A percentile compares a stretch with the other conserved stretches of the same genome.
Conservation (phyloP, 2,888 invertebrate species). For the Oligia latruncula region DNA sequence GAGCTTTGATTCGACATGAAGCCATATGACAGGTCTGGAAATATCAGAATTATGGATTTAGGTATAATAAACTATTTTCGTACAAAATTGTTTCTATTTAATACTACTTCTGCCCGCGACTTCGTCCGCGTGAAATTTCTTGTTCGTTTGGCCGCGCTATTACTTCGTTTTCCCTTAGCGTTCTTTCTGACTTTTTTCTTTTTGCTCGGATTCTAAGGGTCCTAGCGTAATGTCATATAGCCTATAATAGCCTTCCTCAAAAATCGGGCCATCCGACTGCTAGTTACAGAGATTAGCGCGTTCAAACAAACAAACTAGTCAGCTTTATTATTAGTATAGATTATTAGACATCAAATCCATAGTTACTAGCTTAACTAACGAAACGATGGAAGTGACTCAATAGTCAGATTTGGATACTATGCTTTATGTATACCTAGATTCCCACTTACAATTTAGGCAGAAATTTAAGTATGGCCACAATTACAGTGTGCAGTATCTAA, state of each 20-base stretch:
- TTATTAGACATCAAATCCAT: neutral
- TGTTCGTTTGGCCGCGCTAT: no score
- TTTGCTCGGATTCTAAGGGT: no score
- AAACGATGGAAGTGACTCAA: neutral
- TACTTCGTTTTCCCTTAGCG: no score
- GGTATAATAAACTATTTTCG: neutral
- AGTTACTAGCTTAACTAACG: neutral
- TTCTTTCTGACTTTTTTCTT: no score
- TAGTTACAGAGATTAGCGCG: neutral
- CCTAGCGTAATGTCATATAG: no score
- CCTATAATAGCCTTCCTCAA: neutral
- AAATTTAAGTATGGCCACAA: conserved; percentile 21
- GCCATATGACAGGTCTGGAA: neutral
- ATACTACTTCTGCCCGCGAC: no score
- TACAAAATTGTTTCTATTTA: neutral
- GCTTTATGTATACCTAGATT: neutral
- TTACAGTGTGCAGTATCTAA: conserved; percentile 16
- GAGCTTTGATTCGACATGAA: conserved; percentile 22
- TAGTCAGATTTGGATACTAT: neutral
- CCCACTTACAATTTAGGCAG: conserved; percentile 16
- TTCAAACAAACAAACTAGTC: neutral
- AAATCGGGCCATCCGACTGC: neutral
- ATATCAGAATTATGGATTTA: neutral
- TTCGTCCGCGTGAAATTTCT: no score
- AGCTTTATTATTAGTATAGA: neutral